Conservation (phyloP, 2,888 invertebrate species). For the Saturnia japonica region DNA sequence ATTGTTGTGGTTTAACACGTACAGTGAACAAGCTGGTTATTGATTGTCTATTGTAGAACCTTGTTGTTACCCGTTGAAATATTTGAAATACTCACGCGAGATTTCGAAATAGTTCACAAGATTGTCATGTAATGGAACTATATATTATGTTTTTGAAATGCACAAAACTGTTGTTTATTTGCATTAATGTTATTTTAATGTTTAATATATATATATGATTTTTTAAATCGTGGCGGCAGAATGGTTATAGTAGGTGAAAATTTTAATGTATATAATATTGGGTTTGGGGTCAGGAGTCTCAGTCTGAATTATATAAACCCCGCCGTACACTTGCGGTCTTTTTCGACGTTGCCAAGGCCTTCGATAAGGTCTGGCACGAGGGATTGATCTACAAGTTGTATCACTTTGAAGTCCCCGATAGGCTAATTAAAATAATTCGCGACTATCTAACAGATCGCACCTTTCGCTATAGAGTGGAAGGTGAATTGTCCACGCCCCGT, state of each 20-base stretch:
- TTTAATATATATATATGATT: neutral
- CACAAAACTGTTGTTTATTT: neutral
- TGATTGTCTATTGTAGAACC: neutral
- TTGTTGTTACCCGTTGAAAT: neutral
- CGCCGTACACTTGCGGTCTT: too few relatives aligned
- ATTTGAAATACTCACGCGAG: conserved; percentile 12
- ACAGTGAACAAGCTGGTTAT: conserved; percentile 1
- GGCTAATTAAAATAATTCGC: too few relatives aligned
- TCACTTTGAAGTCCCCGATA: too few relatives aligned
- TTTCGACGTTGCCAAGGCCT: too few relatives aligned
- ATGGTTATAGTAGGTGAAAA: neutral
- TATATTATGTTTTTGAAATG: neutral
- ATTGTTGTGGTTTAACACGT: neutral
- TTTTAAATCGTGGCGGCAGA: neutral
- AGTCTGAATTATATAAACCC: too few relatives aligned
- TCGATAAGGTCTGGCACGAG: too few relatives aligned
- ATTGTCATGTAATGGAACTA: neutral
- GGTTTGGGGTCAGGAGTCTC: too few relatives aligned
- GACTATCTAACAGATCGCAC: too few relatives aligned
- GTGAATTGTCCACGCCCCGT: too few relatives aligned
- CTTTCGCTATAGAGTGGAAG: too few relatives aligned
- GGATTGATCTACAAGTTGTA: too few relatives aligned
- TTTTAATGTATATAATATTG: neutral
- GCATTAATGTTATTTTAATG: neutral
- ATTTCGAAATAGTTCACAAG: neutral